These are phyloP conservation scores for Coptodon rendalli DNA, from an alignment of 2,113 vertebrate species.

Conservation along the genomic window DNA sequence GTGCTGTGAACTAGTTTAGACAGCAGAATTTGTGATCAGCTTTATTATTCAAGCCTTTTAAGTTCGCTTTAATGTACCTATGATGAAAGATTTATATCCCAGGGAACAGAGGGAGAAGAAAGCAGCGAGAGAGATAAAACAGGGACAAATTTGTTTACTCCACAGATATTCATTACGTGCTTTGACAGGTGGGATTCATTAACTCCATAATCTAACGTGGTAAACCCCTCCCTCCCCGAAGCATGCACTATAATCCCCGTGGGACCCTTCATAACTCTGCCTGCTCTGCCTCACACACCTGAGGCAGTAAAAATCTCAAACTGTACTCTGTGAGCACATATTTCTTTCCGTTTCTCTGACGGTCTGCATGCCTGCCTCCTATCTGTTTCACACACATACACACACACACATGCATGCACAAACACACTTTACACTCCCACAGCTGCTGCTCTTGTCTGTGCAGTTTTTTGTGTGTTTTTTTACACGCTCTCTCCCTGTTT, in stretches of 20 bases:
- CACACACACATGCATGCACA: neutral
- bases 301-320: conserved; percentile 3
- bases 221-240: neutral
- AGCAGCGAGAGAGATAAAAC: neutral
- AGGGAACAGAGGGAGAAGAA: neutral
- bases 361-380: neutral
- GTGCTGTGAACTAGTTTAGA: neutral
- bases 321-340: neutral
- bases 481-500: neutral
- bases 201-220: conserved; percentile 24
- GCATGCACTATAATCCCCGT: conserved; percentile 39
- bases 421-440: neutral
- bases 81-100: neutral
- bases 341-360: neutral
- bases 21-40: neutral
- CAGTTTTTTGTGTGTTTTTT: neutral
- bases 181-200: conserved; percentile 55
- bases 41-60: neutral
- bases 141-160: conserved; percentile 16
- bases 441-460: neutral
- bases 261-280: conserved; percentile 28
- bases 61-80: neutral
- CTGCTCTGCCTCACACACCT: neutral
- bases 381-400: neutral
- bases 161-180: neutral